phyloP scores from a whole-genome alignment of 2,113 vertebrate species.

The Aegotheles bennettii region DNA sequence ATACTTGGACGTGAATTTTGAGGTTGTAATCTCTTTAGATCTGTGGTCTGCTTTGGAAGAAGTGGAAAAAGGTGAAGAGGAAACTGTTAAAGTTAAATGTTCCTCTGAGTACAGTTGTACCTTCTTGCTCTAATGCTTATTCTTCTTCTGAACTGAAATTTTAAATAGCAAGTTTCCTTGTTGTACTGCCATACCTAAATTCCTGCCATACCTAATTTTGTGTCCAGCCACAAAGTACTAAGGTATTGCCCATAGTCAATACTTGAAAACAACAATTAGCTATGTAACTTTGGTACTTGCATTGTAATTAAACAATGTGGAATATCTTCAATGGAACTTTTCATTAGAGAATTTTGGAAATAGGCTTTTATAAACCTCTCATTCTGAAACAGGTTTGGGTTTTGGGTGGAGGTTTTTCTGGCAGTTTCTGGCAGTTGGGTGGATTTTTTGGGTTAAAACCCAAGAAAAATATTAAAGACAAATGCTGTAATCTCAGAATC shows the following conservation, averaged over 20 bases:
- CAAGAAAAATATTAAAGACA: not conserved
- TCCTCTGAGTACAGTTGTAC: not conserved
- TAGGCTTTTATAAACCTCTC: not conserved
- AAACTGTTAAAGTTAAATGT: not conserved
- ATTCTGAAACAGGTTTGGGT: not conserved
- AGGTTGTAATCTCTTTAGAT: conserved; percentile 16
- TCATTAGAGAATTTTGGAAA: not conserved
- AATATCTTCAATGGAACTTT: not conserved
- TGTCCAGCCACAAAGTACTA: not conserved
- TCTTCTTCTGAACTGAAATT: not conserved
- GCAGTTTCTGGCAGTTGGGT: too few relatives aligned
- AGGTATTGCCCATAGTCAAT: not conserved
- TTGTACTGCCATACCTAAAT: not conserved
- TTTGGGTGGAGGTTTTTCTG: not conserved
- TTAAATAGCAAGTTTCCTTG: not conserved
- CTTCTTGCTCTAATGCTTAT: not conserved
- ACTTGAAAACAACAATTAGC: not conserved
- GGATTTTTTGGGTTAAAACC: not conserved
- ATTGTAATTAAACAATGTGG: not conserved
- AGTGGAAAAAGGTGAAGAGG: not conserved
- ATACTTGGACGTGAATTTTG: conserved; percentile 1
- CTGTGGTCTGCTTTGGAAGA: not conserved
- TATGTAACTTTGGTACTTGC: not conserved
- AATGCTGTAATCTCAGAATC: not conserved
- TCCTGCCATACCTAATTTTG: not conserved